phyloP scores from a whole-genome alignment of 2,113 vertebrate species.

The Cettia cetti region DNA sequence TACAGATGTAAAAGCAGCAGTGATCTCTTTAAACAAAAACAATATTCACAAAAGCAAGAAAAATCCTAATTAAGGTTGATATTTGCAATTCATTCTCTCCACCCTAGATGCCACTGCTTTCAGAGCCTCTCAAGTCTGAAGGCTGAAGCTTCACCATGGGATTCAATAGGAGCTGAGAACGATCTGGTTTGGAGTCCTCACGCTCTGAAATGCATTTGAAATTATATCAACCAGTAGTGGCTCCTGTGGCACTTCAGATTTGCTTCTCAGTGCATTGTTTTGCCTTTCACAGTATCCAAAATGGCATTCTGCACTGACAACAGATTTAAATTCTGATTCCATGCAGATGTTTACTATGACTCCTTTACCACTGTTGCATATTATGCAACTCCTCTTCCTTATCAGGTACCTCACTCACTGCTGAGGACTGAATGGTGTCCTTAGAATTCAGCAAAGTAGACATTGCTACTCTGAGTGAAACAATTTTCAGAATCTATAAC shows the following conservation, averaged over 20 bases:
- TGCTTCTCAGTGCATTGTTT: not conserved
- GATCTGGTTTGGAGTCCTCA: not conserved
- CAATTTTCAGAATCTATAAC: not conserved
- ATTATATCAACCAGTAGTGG: not conserved
- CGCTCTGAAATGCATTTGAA: not conserved
- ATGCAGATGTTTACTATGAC: not conserved
- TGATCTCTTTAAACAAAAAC: not conserved
- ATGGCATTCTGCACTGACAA: not conserved
- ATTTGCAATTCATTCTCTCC: not conserved
- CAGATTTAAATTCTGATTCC: not conserved
- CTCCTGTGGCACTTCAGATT: not conserved
- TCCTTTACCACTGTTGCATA: not conserved
- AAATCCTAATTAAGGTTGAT: not conserved
- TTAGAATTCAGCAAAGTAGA: not conserved
- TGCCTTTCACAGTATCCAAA: not conserved
- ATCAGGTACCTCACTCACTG: not conserved
- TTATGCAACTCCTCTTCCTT: not conserved
- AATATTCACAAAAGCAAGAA: not conserved
- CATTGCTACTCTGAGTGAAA: not conserved
- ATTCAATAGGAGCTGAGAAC: not conserved
- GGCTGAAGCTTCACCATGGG: not conserved
- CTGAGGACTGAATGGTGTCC: not conserved
- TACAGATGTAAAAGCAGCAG: not conserved
- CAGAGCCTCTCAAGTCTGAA: not conserved
- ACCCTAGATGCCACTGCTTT: not conserved